Conservation (phyloP, 2,113 vertebrate genomes). For the Loxodonta africana region DNA sequence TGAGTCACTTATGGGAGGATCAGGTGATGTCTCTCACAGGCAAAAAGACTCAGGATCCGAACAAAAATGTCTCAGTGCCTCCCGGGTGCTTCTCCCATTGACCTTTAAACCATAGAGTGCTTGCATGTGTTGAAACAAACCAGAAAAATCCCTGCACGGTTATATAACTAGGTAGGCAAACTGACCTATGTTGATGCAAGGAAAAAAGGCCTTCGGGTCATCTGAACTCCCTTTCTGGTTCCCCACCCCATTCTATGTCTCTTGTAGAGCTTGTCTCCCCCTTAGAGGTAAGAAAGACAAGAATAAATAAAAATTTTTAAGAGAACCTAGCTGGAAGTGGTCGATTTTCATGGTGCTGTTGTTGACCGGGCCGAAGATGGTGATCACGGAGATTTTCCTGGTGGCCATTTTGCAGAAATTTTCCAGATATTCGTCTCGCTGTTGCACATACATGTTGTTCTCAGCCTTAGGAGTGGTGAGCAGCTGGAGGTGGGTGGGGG, state of each 20-base stretch:
- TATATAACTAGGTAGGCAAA: conserved; percentile 23
- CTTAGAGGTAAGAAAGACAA: conserved; percentile 23
- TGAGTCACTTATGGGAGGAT: conserved; percentile 50
- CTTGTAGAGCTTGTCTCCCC: neutral
- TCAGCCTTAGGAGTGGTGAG: conserved; percentile 95
- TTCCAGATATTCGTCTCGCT: conserved; percentile 98
- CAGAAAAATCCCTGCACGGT: conserved; percentile 41
- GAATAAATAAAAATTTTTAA: conserved; percentile 63
- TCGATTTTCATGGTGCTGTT: conserved; percentile 99
- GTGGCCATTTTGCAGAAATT: conserved; percentile 99
- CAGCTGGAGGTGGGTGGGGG: conserved; percentile 88
- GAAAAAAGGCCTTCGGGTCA: conserved; percentile 40
- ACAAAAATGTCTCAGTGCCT: neutral
- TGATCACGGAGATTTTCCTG: conserved; percentile 96
- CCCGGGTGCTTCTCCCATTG: neutral
- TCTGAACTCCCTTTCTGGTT: neutral
- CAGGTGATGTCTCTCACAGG: neutral
- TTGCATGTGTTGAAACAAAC: conserved; percentile 46
- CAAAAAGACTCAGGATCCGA: neutral
- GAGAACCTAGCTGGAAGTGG: conserved; percentile 98
- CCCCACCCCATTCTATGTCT: neutral
- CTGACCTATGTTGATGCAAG: neutral
- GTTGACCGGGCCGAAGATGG: conserved; percentile 95
- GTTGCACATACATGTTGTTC: conserved; percentile 95
- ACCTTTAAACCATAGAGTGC: conserved; percentile 43